Evolutionary conservation across 2,113 vertebrate genomes (phyloP).

Genomic region (Corythoichthys intestinalis): DNA sequence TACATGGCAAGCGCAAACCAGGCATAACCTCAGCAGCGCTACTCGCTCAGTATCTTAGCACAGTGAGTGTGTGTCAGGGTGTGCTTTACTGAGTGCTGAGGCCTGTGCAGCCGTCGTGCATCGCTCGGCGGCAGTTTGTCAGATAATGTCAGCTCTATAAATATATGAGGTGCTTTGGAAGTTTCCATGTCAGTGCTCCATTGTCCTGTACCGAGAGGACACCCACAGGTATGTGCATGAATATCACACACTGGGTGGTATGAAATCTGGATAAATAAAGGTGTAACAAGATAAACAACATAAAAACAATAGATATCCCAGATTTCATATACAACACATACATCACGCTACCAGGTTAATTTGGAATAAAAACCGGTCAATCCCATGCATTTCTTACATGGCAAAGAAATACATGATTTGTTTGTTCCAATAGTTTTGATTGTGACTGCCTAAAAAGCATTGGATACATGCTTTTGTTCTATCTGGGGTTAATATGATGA

Average conservation of each 20-base stretch:
- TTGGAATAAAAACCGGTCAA: too few species aligned
- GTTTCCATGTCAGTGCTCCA: slow-evolving; percentile 58
- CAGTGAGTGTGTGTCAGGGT: slow-evolving; percentile 16
- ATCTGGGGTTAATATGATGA: too few species aligned
- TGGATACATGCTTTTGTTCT: too few species aligned
- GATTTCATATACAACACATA: background rate
- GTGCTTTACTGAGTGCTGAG: slow-evolving; percentile 33
- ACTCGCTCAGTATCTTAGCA: slow-evolving; percentile 7
- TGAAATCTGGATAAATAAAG: slow-evolving; percentile 1
- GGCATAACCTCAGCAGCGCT: background rate
- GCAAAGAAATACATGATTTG: background rate
- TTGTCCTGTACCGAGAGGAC: slow-evolving; percentile 27
- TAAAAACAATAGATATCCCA: background rate
- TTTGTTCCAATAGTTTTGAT: too few species aligned
- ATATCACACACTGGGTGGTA: background rate
- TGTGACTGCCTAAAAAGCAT: too few species aligned
- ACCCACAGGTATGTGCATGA: slow-evolving; percentile 1
- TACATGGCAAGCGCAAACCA: slow-evolving; percentile 17
- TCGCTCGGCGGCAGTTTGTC: slow-evolving; percentile 33
- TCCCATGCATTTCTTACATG: background rate
- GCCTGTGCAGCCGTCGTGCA: slow-evolving; percentile 21
- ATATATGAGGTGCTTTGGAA: slow-evolving; percentile 56
- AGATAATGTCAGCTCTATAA: slow-evolving; percentile 68
- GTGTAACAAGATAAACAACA: background rate
- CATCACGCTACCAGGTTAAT: background rate